Evolutionary conservation across 2,888 invertebrate species (phyloP).

Genomic region (Tuta absoluta): DNA sequence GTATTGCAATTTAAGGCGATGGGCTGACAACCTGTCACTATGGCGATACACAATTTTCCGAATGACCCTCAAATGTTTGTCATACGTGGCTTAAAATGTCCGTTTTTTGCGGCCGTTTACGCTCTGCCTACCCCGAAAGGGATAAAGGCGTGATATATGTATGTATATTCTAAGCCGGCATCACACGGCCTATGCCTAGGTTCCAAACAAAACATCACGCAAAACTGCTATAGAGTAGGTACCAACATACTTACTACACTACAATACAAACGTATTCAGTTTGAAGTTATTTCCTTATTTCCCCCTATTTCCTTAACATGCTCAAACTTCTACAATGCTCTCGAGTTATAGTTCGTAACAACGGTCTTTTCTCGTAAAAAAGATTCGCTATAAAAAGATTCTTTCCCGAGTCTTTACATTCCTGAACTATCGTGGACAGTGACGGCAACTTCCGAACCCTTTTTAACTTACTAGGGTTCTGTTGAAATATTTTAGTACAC

Average conservation of each 20-base stretch:
- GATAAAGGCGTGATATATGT: too few relatives aligned
- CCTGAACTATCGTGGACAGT: constrained; percentile 28
- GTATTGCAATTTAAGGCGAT: too few relatives aligned
- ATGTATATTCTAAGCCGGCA: too few relatives aligned
- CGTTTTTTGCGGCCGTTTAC: too few relatives aligned
- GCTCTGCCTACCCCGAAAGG: too few relatives aligned
- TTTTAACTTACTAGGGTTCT: constrained; percentile 28
- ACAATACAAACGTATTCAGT: background rate
- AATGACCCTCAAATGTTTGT: too few relatives aligned
- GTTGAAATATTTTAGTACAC: background rate
- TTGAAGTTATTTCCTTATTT: constrained; percentile 3
- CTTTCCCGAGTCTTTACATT: constrained; percentile 26
- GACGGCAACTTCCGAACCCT: constrained; percentile 29
- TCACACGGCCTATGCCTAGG: too few relatives aligned
- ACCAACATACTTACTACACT: too few relatives aligned
- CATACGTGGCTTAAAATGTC: too few relatives aligned
- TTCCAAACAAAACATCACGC: background rate
- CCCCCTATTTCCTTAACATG: constrained; percentile 8
- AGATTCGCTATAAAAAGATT: constrained; percentile 22
- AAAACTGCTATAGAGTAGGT: background rate
- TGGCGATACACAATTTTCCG: too few relatives aligned
- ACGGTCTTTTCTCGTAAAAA: constrained; percentile 23
- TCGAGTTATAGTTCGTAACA: constrained; percentile 12
- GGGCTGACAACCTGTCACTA: too few relatives aligned
- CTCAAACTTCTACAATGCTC: constrained; percentile 12